Conservation (phyloP, 2,113 vertebrate genomes). For the Leptosomus discolor region DNA sequence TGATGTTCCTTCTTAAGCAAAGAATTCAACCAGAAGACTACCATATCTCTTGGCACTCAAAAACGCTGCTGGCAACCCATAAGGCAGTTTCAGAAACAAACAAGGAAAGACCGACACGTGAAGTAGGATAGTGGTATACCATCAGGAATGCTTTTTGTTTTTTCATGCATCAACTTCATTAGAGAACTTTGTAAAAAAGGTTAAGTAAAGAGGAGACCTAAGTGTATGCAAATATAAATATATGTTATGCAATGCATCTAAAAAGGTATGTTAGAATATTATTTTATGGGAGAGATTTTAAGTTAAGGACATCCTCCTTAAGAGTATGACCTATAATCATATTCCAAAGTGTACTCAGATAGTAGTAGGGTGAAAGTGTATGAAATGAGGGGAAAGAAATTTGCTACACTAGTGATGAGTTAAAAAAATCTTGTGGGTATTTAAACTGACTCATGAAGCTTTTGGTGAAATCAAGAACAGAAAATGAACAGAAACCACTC, state of each 20-base stretch:
- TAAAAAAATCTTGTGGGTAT: not conserved
- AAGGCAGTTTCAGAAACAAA: not conserved
- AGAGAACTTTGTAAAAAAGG: not conserved
- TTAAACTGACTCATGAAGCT: not conserved
- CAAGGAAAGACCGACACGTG: not conserved
- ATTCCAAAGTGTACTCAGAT: not conserved
- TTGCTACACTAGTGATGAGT: not conserved
- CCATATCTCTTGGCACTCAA: not conserved
- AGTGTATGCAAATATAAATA: not conserved
- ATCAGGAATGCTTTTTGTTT: not conserved
- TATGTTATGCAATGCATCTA: not conserved
- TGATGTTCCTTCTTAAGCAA: not conserved
- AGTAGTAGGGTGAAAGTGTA: not conserved
- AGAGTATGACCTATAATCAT: not conserved
- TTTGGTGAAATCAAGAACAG: not conserved
- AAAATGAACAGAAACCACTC: not conserved
- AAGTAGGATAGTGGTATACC: not conserved
- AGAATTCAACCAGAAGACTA: not conserved
- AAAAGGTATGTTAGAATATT: not conserved
- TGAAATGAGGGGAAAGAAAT: not conserved
- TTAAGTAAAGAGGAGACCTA: not conserved
- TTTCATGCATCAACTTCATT: not conserved
- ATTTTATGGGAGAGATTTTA: not conserved
- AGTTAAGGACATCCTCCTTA: not conserved
- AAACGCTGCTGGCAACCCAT: not conserved